phyloP scores from a whole-genome alignment of 1,140 invertebrate genomes.

The Penaeus vannamei region DNA sequence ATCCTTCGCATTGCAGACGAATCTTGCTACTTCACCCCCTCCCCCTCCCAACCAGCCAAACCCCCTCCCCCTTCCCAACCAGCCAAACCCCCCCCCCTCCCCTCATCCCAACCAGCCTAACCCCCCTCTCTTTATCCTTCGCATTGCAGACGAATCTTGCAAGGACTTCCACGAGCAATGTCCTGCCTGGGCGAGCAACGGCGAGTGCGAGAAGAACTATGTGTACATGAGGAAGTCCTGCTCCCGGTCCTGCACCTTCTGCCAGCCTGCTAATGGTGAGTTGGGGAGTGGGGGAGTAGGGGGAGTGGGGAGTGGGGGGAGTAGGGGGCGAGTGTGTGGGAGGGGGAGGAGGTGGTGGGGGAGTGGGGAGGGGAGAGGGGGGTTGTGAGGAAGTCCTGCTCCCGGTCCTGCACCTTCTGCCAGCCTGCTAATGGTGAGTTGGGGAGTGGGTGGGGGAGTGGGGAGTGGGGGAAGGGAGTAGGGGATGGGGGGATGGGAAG shows the following conservation, averaged over 20 bases:
- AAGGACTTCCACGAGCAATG: slow-evolving; percentile 56
- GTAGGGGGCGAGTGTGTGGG: no score
- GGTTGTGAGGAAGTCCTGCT: slow-evolving; percentile 60
- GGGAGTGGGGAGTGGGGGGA: not conserved
- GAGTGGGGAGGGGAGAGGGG: no score
- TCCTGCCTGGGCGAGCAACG: slow-evolving; percentile 62
- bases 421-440: slow-evolving; percentile 60
- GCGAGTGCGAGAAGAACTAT: slow-evolving; percentile 61
- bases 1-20: no score
- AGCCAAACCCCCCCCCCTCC: no score
- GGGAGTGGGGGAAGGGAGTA: no score
- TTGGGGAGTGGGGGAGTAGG: not conserved
- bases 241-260: slow-evolving; percentile 63
- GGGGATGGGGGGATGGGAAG: no score
- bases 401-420: slow-evolving; percentile 64
- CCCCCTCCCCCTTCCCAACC: no score
- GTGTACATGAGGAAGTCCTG: slow-evolving; percentile 62
- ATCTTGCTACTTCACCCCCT: no score
- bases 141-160: slow-evolving; percentile 49
- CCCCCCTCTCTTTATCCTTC: not conserved
- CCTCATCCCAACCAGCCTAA: no score
- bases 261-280: slow-evolving; percentile 63
- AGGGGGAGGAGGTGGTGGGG: no score
- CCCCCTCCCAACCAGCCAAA: no score
- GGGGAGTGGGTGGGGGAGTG: not conserved